A percentile compares a stretch with the other conserved stretches of the same genome.
Evolutionary conservation across 2,888 invertebrate genomes (phyloP).

Genomic region (Sphecodes monilicornis): DNA sequence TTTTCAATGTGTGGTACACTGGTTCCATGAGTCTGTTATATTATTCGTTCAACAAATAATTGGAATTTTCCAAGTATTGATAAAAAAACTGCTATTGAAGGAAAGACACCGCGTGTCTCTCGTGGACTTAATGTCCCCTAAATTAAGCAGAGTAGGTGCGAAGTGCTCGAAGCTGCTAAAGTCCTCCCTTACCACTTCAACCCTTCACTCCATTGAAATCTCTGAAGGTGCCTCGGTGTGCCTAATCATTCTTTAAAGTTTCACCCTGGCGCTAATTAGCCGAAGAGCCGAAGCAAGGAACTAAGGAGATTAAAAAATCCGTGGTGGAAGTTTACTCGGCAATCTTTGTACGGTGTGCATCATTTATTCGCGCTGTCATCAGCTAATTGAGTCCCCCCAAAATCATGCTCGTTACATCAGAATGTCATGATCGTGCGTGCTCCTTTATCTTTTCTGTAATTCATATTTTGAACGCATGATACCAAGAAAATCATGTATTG

Average conservation of each 20-base stretch:
- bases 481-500: neutral
- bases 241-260: constrained; percentile 79
- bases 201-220: constrained; percentile 68
- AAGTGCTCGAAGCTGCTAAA: constrained; percentile 74
- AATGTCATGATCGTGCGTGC: neutral
- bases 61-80: neutral
- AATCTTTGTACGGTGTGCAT: constrained; percentile 53
- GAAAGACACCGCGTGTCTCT: constrained; percentile 23
- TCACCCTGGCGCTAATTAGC: constrained; percentile 77
- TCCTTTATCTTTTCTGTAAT: neutral
- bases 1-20: neutral
- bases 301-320: constrained; percentile 76
- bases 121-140: constrained; percentile 60
- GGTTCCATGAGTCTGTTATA: neutral
- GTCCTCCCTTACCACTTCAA: constrained; percentile 57
- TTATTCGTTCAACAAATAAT: neutral
- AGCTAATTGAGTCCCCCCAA: constrained; percentile 38
- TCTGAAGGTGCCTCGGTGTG: constrained; percentile 62
- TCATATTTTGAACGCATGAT: neutral
- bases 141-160: constrained; percentile 67
- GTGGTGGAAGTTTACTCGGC: constrained; percentile 42
- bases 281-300: constrained; percentile 65
- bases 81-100: neutral
- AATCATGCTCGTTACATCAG: neutral
- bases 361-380: constrained; percentile 49